A percentile compares a stretch with the other conserved stretches of the same genome.
phyloP scores from a whole-genome alignment of 2,888 invertebrate species.

The Cataglyphis albicans region DNA sequence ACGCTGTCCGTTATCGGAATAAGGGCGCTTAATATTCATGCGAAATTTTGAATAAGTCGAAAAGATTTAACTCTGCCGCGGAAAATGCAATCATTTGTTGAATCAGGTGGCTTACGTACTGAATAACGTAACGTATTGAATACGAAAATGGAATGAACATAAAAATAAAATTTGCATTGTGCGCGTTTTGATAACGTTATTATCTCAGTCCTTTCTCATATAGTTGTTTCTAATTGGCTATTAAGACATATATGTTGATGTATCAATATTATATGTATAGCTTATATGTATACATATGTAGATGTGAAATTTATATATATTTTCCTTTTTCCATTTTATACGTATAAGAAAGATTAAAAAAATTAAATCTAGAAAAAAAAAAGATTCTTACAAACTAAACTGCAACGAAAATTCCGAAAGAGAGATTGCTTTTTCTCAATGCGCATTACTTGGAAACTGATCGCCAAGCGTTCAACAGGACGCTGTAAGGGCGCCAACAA shows the following conservation, averaged over 20 bases:
- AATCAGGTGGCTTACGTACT: slow-evolving; percentile 25
- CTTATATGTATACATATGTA: not conserved
- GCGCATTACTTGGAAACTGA: slow-evolving; percentile 79
- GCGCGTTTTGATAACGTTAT: slow-evolving; percentile 46
- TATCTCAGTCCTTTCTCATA: slow-evolving; percentile 28
- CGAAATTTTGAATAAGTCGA: slow-evolving; percentile 66
- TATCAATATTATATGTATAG: not conserved
- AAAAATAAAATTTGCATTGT: slow-evolving; percentile 47
- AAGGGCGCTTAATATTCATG: slow-evolving; percentile 64
- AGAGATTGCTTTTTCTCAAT: slow-evolving; percentile 68
- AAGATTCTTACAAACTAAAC: slow-evolving; percentile 52
- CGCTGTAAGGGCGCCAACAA: slow-evolving; percentile 71
- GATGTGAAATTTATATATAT: slow-evolving; percentile 2
- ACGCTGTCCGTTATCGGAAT: slow-evolving; percentile 70
- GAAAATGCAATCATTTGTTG: slow-evolving; percentile 42
- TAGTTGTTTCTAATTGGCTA: not conserved
- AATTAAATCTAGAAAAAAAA: slow-evolving; percentile 35
- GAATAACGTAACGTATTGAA: slow-evolving; percentile 32
- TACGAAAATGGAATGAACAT: slow-evolving; percentile 46
- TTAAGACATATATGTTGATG: not conserved
- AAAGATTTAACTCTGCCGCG: slow-evolving; percentile 59
- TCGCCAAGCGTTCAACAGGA: slow-evolving; percentile 61
- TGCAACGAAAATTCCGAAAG: slow-evolving; percentile 38
- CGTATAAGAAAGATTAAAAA: not conserved
- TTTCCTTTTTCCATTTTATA: not conserved